phyloP scores from a whole-genome alignment of 1,140 invertebrate genomes.

The Homarus americanus region DNA sequence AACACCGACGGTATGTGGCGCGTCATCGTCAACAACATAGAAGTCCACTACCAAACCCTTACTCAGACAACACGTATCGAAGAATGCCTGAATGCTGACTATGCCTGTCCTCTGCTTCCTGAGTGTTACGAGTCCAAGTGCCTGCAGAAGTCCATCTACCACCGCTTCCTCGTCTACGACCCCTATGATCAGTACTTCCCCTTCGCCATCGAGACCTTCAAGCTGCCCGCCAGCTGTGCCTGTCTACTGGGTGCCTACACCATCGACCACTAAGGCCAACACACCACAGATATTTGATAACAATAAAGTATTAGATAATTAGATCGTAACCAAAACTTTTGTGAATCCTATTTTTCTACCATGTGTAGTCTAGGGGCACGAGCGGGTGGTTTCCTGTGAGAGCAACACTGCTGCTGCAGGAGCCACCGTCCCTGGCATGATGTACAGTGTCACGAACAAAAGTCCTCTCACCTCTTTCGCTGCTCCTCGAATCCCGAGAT shows the following conservation, averaged over 20 bases:
- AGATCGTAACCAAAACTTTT: not conserved
- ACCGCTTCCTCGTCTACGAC: constrained; percentile 76
- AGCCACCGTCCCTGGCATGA: constrained; percentile 14
- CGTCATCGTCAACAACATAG: constrained; percentile 76
- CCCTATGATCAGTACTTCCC: constrained; percentile 76
- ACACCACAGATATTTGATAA: too few relatives aligned
- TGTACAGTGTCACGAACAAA: not conserved
- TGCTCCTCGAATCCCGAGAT: constrained; percentile 60
- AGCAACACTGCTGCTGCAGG: not conserved
- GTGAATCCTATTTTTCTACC: not conserved
- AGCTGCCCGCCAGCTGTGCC: constrained; percentile 75
- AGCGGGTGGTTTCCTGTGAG: not conserved
- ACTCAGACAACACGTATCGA: constrained; percentile 76
- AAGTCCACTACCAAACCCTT: constrained; percentile 73
- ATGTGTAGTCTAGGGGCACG: not conserved
- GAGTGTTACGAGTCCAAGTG: constrained; percentile 76
- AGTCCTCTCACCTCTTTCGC: not conserved
- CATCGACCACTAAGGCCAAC: constrained; percentile 32
- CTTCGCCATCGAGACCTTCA: constrained; percentile 76
- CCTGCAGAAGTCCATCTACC: constrained; percentile 76
- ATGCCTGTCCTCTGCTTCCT: constrained; percentile 75
- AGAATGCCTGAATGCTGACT: constrained; percentile 74
- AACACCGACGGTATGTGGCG: constrained; percentile 76
- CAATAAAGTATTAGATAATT: too few relatives aligned
- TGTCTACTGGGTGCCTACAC: constrained; percentile 74